Evolutionary conservation across 2,797 vertebrate species (phyloP).

Genomic region (Tokudaia tokunoshimensis): DNA sequence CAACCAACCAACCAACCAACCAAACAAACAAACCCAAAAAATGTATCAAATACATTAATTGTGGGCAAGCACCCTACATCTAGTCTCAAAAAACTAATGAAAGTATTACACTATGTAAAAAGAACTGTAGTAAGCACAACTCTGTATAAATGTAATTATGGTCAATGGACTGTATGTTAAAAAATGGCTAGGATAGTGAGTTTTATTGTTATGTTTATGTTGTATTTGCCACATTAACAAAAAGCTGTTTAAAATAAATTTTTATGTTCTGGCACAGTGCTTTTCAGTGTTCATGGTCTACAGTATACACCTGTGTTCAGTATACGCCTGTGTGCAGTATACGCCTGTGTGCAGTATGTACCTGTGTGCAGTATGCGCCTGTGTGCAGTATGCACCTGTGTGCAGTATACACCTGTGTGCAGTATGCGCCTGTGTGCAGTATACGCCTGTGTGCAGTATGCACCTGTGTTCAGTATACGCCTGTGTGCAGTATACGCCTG

Average conservation of each 20-base stretch:
- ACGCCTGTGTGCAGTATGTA: not conserved
- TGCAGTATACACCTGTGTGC: too few species aligned
- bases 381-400: not conserved
- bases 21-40: not conserved
- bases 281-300: not conserved
- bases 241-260: not conserved
- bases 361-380: not conserved
- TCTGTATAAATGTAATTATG: rapidly evolving
- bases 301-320: not conserved
- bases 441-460: not conserved
- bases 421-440: not conserved
- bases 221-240: not conserved
- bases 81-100: not conserved
- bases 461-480: too few species aligned
- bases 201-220: not conserved
- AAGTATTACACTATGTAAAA: not conserved
- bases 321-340: too few species aligned
- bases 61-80: not conserved
- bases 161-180: rapidly evolving
- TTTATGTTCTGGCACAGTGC: not conserved
- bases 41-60: not conserved
- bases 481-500: not conserved
- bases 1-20: not conserved
- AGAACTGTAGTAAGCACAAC: not conserved
- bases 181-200: not conserved